Evolutionary conservation across 2,888 invertebrate species (phyloP).

Genomic region (Morinoia aosen): DNA sequence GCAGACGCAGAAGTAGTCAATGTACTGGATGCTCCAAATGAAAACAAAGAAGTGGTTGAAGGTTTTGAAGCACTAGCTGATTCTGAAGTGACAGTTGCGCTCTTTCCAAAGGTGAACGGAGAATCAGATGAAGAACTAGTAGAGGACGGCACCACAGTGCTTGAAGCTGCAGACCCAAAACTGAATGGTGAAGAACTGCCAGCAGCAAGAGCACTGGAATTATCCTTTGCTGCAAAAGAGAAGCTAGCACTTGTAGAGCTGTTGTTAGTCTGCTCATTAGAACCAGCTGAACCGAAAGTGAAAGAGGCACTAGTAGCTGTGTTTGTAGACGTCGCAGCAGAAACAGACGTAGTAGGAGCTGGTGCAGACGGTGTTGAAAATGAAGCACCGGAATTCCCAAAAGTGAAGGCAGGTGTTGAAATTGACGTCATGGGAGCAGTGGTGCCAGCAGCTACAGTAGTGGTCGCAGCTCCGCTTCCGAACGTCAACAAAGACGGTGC

Average conservation of each 20-base stretch:
- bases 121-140: constrained; percentile 39
- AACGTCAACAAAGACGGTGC: background rate
- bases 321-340: background rate
- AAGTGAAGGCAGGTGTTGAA: background rate
- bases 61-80: background rate
- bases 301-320: background rate
- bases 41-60: constrained; percentile 26
- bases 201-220: background rate
- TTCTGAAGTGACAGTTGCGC: constrained; percentile 1
- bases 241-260: constrained; percentile 1
- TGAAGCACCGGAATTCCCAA: constrained; percentile 24
- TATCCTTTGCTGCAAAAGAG: background rate
- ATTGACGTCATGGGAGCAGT: background rate
- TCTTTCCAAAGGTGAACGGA: constrained; percentile 55
- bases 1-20: constrained; percentile 19
- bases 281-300: background rate
- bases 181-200: constrained; percentile 33
- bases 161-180: constrained; percentile 52
- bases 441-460: background rate
- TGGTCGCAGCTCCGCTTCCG: background rate
- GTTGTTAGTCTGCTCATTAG: background rate
- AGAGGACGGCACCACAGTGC: constrained; percentile 12
- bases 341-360: background rate
- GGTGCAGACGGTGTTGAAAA: constrained; percentile 19
- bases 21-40: background rate